Evolutionary conservation across 2,113 vertebrate genomes (phyloP).

Genomic region (Phylloscopus whistleri): DNA sequence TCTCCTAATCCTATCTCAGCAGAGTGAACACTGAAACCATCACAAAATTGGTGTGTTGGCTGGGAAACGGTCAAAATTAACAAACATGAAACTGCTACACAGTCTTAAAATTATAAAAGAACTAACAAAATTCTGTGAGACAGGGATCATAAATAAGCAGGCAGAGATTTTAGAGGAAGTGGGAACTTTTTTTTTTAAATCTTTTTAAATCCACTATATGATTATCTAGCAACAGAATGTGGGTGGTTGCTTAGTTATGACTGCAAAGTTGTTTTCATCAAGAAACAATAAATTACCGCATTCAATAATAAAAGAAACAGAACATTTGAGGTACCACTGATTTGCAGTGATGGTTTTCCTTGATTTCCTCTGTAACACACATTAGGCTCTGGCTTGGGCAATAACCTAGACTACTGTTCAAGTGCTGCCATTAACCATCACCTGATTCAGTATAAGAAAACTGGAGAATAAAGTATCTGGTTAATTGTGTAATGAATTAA

Average conservation of each 20-base stretch:
- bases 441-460: background rate
- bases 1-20: no score
- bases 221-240: background rate
- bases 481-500: background rate
- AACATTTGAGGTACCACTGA: background rate
- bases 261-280: background rate
- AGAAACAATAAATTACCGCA: background rate
- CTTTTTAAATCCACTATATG: background rate
- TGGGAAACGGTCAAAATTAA: no score
- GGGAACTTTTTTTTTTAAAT: rapidly evolving
- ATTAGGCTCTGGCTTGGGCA: background rate
- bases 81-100: no score
- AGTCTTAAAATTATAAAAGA: background rate
- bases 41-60: no score
- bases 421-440: background rate
- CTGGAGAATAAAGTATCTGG: background rate
- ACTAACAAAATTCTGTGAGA: background rate
- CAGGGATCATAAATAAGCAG: background rate
- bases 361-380: background rate
- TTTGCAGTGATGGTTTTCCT: background rate
- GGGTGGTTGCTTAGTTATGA: background rate
- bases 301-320: background rate
- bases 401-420: background rate
- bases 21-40: no score
- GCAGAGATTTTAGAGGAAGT: background rate